Conservation (phyloP, 2,797 vertebrate species). For the Basileuterus tristriatus region DNA sequence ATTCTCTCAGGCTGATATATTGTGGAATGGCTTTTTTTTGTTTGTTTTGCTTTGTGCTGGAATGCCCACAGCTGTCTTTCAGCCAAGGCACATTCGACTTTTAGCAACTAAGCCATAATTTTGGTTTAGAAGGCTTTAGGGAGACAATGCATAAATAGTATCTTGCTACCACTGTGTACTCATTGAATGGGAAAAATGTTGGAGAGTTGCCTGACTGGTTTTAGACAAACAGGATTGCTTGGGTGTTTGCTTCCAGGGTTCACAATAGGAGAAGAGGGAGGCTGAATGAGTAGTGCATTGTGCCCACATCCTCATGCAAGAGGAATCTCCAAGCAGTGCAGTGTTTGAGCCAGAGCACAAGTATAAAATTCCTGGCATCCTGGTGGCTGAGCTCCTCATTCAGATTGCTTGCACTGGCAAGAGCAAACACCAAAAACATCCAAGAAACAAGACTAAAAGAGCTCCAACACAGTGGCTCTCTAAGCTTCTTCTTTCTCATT, state of each 20-base stretch:
- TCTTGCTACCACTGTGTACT: conserved; percentile 12
- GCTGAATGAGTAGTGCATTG: not conserved
- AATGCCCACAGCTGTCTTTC: not conserved
- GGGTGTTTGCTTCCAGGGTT: not conserved
- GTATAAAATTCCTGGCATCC: not conserved
- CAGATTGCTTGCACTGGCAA: not conserved
- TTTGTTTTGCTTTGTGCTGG: not conserved
- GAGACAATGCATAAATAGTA: conserved; percentile 40
- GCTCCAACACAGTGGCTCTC: not conserved
- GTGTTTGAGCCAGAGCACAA: not conserved
- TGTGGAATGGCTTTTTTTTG: not conserved
- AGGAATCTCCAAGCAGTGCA: not conserved
- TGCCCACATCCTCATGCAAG: not conserved
- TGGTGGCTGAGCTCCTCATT: not conserved
- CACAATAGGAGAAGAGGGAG: not conserved
- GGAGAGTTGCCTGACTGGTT: conserved; percentile 19
- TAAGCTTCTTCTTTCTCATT: not conserved
- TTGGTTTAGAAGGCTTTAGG: conserved; percentile 43
- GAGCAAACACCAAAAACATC: not conserved
- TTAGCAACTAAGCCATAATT: conserved; percentile 21
- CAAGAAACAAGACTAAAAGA: not conserved
- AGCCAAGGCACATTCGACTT: conserved; percentile 15
- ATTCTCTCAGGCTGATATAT: not conserved
- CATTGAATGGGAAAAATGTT: conserved; percentile 24
- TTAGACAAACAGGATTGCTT: not conserved